Evolutionary conservation across 2,797 vertebrate genomes (phyloP).

Genomic region (Microtus californicus): DNA sequence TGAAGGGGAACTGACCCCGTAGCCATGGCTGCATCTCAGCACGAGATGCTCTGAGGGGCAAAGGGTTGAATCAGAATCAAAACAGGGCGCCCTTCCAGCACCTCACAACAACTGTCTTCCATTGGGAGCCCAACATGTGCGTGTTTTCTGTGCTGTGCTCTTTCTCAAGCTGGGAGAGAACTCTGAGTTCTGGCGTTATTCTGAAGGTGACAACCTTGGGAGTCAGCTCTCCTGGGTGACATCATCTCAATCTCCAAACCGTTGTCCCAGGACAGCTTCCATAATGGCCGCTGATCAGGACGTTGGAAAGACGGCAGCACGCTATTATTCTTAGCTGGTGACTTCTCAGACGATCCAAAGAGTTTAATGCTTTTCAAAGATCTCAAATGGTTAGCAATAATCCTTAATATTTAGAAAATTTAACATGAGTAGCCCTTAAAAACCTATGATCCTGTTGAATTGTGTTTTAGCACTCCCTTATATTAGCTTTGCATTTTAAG

Average conservation of each 20-base stretch:
- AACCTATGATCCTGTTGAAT: conserved; percentile 31
- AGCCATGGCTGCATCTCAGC: neutral
- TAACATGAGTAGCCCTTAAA: conserved; percentile 53
- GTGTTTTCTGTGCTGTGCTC: fast-evolving
- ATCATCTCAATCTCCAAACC: neutral
- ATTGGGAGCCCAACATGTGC: fast-evolving
- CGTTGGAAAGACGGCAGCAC: fast-evolving
- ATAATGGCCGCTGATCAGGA: neutral
- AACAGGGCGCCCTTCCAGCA: fast-evolving
- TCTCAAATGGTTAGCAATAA: conserved; percentile 27
- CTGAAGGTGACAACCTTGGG: neutral
- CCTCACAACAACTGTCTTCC: fast-evolving
- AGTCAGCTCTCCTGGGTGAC: neutral
- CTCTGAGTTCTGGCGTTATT: too few species aligned
- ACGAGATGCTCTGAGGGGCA: neutral
- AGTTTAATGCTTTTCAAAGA: neutral
- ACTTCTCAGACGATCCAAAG: neutral
- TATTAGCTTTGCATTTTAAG: neutral
- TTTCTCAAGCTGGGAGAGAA: neutral
- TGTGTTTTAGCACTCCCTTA: neutral
- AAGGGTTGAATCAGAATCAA: too few species aligned
- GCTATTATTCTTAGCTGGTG: fast-evolving
- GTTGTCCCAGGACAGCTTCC: neutral
- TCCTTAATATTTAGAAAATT: neutral
- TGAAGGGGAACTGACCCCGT: neutral